These are phyloP conservation scores for Idaea aversata DNA, from an alignment of 2,888 invertebrate species.

Conservation along the genomic window DNA sequence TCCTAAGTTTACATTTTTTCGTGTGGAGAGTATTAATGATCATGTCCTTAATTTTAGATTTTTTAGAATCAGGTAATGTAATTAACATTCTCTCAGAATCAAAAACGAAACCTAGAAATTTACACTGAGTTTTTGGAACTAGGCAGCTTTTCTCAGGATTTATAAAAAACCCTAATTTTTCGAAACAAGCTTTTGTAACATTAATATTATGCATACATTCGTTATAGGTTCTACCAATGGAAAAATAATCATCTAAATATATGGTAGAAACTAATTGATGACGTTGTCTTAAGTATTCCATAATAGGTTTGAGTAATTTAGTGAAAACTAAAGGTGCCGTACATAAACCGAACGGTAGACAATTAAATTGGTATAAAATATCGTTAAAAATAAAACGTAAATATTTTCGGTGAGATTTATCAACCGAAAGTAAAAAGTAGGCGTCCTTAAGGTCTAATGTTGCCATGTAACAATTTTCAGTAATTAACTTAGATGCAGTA, in stretches of 20 bases:
- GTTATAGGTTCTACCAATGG: background rate
- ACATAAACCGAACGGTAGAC: constrained; percentile 3
- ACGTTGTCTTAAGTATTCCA: background rate
- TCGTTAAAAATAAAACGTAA: background rate
- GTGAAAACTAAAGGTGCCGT: constrained; percentile 6
- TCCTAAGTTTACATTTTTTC: constrained; percentile 2
- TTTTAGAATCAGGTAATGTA: background rate
- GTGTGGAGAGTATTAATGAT: background rate
- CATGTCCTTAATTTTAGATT: background rate
- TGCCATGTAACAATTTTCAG: constrained; percentile 10
- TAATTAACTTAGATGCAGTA: constrained; percentile 9
- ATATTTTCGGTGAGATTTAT: no score
- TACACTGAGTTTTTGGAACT: background rate
- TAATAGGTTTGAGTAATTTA: constrained; percentile 8
- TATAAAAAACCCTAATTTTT: constrained; percentile 2
- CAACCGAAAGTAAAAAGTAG: no score
- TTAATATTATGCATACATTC: background rate
- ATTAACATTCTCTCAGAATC: background rate
- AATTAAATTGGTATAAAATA: constrained; percentile 6
- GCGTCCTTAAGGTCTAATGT: constrained; percentile 9
- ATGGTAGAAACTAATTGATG: constrained; percentile 3
- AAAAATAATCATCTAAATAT: constrained; percentile 7
- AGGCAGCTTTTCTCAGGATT: constrained; percentile 5
- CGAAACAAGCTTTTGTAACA: background rate
- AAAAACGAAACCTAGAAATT: constrained; percentile 1